phyloP scores from a whole-genome alignment of 2,888 invertebrate species.

The Mythimna pallens region DNA sequence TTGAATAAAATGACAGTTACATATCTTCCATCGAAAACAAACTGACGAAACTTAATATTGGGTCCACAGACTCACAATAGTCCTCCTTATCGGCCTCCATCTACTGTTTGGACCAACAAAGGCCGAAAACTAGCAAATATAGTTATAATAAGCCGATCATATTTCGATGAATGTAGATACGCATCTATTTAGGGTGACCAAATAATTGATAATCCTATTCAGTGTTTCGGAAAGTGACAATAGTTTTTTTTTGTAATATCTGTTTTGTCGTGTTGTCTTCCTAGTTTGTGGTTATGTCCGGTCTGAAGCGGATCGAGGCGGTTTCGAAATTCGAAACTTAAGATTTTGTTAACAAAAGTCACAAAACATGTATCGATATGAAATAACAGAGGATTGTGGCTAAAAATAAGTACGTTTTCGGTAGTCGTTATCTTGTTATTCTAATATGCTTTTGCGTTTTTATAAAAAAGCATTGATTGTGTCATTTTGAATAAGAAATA shows the following conservation, averaged over 20 bases:
- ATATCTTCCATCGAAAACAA: constrained; percentile 79
- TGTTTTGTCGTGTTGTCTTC: constrained; percentile 69
- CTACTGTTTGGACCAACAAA: constrained; percentile 75
- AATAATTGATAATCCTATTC: constrained; percentile 84
- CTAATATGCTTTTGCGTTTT: constrained; percentile 18
- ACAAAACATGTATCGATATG: constrained; percentile 23
- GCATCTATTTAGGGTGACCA: constrained; percentile 82
- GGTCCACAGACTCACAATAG: constrained; percentile 64
- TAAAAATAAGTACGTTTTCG: constrained; percentile 27
- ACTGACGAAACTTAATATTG: constrained; percentile 79
- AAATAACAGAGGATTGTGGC: constrained; percentile 17
- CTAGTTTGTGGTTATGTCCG: constrained; percentile 64
- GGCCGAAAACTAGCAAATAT: constrained; percentile 85
- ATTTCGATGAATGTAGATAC: constrained; percentile 80
- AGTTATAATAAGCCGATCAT: constrained; percentile 88
- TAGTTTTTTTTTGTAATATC: constrained; percentile 68
- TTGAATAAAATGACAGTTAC: constrained; percentile 74
- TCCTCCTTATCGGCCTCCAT: constrained; percentile 60
- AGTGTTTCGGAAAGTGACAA: constrained; percentile 77
- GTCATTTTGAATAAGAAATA: constrained; percentile 41
- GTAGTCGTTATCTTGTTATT: constrained; percentile 43
- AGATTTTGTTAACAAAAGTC: constrained; percentile 27
- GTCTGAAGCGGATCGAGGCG: constrained; percentile 43
- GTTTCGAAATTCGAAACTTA: constrained; percentile 54
- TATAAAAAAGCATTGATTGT: constrained; percentile 31